Percentiles rank a stretch among this genome's conserved stretches.
phyloP scores from a whole-genome alignment of 2,888 invertebrate genomes.

The Acronicta leporina region DNA sequence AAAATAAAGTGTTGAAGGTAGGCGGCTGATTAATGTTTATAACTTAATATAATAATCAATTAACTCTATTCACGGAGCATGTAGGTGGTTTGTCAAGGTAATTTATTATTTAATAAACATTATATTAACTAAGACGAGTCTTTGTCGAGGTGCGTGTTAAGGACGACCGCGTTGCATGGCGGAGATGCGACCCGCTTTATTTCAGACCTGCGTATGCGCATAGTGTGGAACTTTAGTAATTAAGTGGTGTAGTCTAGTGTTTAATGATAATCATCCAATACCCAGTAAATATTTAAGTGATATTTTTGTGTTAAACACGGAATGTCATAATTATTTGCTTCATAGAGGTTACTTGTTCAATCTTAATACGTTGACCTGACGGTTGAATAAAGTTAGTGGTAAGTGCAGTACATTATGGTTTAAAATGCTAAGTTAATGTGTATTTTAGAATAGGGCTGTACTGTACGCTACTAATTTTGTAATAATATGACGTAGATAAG shows the following conservation, averaged over 20 bases:
- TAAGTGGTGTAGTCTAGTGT: slow-evolving; percentile 23
- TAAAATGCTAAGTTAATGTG: not conserved
- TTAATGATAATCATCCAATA: slow-evolving; percentile 29
- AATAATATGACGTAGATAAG: too few species aligned
- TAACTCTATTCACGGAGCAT: slow-evolving; percentile 35
- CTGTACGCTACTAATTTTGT: too few species aligned
- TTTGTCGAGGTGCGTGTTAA: slow-evolving; percentile 53
- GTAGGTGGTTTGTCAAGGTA: slow-evolving; percentile 52
- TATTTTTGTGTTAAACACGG: slow-evolving; percentile 24
- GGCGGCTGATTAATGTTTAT: slow-evolving; percentile 34
- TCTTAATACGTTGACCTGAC: slow-evolving; percentile 15
- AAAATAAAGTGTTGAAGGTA: slow-evolving; percentile 26
- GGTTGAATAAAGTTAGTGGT: slow-evolving; percentile 5
- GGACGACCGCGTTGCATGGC: slow-evolving; percentile 54
- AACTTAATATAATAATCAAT: slow-evolving; percentile 44
- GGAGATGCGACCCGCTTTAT: slow-evolving; percentile 50
- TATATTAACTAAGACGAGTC: slow-evolving; percentile 50
- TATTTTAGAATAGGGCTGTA: too few species aligned
- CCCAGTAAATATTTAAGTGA: slow-evolving; percentile 11
- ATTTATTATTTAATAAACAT: slow-evolving; percentile 53
- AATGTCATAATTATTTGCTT: slow-evolving; percentile 21
- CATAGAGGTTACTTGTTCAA: slow-evolving; percentile 25
- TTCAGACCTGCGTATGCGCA: slow-evolving; percentile 28
- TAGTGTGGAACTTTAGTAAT: slow-evolving; percentile 30
- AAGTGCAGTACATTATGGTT: slow-evolving; percentile 5